phyloP scores from a whole-genome alignment of 1,140 invertebrate species.

The Arion vulgaris region DNA sequence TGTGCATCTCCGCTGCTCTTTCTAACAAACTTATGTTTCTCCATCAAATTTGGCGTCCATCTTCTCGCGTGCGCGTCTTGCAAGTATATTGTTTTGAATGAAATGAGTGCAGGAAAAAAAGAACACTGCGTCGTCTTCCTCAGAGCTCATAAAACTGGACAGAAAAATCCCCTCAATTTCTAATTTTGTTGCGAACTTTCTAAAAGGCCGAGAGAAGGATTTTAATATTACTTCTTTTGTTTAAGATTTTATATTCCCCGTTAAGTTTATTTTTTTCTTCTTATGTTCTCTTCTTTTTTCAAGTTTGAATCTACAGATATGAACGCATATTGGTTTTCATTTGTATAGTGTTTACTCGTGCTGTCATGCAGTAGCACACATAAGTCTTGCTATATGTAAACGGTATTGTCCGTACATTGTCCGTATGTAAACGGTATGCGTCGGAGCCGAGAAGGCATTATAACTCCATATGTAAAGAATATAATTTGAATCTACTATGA shows the following conservation, averaged over 20 bases:
- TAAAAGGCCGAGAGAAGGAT: conserved; percentile 6
- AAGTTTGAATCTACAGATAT: background rate
- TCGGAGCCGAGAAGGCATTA: background rate
- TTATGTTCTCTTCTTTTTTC: background rate
- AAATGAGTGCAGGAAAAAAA: background rate
- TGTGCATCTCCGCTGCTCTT: background rate
- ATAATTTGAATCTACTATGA: background rate
- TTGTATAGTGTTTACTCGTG: conserved; percentile 9
- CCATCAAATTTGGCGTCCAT: background rate
- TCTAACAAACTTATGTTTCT: background rate
- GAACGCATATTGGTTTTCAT: conserved; percentile 2
- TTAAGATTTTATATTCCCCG: background rate
- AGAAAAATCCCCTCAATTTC: conserved; percentile 8
- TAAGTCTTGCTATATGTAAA: conserved; percentile 3
- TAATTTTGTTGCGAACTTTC: conserved; percentile 17
- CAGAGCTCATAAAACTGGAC: conserved; percentile 1
- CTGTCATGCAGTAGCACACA: background rate
- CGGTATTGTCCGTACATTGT: background rate
- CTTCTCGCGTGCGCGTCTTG: background rate
- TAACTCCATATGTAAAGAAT: background rate
- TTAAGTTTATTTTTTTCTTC: background rate
- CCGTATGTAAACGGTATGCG: background rate
- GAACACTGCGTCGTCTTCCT: background rate
- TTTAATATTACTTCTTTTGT: conserved; percentile 16
- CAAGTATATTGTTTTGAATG: background rate